Percentiles rank a stretch among this genome's conserved stretches.
These are phyloP conservation scores for Lysandra bellargus DNA, from an alignment of 2,888 invertebrate species.

Conservation along the genomic window DNA sequence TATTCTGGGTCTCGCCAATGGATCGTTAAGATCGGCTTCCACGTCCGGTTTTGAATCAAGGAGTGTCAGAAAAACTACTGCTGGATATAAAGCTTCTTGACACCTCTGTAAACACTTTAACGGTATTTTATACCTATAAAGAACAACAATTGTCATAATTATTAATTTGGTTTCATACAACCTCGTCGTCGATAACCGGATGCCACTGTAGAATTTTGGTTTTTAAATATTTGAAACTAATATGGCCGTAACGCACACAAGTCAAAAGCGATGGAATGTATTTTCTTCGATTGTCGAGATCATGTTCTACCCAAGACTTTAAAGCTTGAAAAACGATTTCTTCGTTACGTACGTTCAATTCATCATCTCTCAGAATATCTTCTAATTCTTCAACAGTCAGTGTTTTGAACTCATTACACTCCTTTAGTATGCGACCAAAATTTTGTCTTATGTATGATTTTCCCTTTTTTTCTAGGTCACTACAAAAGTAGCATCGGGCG, in stretches of 20 bases:
- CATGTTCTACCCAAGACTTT: slow-evolving; percentile 85
- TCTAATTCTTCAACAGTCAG: slow-evolving; percentile 82
- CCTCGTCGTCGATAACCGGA: slow-evolving; percentile 75
- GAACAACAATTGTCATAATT: neutral
- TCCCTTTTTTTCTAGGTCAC: slow-evolving; percentile 82
- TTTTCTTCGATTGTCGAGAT: slow-evolving; percentile 74
- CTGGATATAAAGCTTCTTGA: slow-evolving; percentile 76
- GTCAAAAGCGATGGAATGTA: slow-evolving; percentile 82
- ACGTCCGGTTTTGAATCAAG: slow-evolving; percentile 71
- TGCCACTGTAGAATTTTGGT: slow-evolving; percentile 79
- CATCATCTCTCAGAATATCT: slow-evolving; percentile 84
- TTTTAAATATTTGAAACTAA: slow-evolving; percentile 80
- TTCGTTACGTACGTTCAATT: slow-evolving; percentile 86
- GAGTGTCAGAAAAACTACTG: slow-evolving; percentile 76
- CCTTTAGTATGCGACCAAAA: slow-evolving; percentile 81
- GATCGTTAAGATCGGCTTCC: slow-evolving; percentile 78
- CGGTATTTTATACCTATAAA: neutral
- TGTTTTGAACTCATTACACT: slow-evolving; percentile 83
- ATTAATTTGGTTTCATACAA: slow-evolving; percentile 44
- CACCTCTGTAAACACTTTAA: slow-evolving; percentile 67
- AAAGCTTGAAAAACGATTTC: slow-evolving; percentile 88
- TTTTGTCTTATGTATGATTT: slow-evolving; percentile 80
- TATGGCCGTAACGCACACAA: slow-evolving; percentile 84
- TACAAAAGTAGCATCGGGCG: slow-evolving; percentile 85
- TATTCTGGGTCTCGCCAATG: slow-evolving; percentile 85